phyloP scores from a whole-genome alignment of 2,888 invertebrate genomes.

The Agonopterix alstromeriana region DNA sequence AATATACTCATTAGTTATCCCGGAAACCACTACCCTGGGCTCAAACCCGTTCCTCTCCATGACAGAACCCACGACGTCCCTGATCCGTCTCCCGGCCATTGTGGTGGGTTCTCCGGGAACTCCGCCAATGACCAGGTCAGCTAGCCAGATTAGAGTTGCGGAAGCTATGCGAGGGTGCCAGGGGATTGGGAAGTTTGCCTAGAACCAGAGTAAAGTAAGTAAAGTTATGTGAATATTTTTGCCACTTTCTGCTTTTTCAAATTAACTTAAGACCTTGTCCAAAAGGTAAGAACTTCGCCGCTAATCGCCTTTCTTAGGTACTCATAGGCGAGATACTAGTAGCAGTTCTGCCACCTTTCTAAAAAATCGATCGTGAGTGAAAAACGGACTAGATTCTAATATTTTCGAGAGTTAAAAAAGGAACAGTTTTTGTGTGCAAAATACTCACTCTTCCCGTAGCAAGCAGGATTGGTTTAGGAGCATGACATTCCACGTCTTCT shows the following conservation, averaged over 20 bases:
- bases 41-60: slow-evolving; percentile 49
- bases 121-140: slow-evolving; percentile 81
- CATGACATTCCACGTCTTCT: slow-evolving; percentile 82
- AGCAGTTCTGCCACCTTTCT: no score
- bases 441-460: slow-evolving; percentile 84
- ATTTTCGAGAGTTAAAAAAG: no score
- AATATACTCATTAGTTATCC: slow-evolving; percentile 87
- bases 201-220: slow-evolving; percentile 8
- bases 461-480: slow-evolving; percentile 88
- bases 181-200: slow-evolving; percentile 79
- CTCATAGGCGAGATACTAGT: no score
- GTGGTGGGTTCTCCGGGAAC: slow-evolving; percentile 93
- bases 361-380: no score
- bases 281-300: no score
- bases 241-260: neutral
- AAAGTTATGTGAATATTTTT: neutral
- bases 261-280: no score
- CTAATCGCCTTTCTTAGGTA: no score
- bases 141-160: slow-evolving; percentile 82
- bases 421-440: neutral
- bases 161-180: slow-evolving; percentile 89
- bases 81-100: slow-evolving; percentile 87
- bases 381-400: no score
- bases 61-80: slow-evolving; percentile 49
- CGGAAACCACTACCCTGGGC: slow-evolving; percentile 81